Percentiles rank a stretch among this genome's conserved stretches.
These are phyloP conservation scores for Oceanodroma leucorhoa DNA, from an alignment of 2,797 vertebrate genomes.

Conservation along the genomic window DNA sequence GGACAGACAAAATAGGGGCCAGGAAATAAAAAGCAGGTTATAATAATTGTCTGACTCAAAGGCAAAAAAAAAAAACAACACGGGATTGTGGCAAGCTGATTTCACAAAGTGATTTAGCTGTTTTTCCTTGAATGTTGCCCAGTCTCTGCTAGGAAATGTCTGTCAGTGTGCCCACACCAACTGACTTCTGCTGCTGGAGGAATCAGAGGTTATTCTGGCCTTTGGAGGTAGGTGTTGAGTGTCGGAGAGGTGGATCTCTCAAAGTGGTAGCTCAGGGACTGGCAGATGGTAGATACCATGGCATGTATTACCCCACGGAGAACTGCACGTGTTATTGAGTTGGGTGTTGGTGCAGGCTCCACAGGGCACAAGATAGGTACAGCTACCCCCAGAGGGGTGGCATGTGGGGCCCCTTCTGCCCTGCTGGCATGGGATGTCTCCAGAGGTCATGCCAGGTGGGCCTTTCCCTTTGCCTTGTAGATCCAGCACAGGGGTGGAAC, in stretches of 20 bases:
- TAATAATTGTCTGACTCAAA: background rate
- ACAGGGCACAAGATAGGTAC: background rate
- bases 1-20: background rate
- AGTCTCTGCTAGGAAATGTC: background rate
- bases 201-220: background rate
- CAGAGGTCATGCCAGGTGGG: background rate
- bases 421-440: background rate
- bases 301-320: background rate
- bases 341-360: background rate
- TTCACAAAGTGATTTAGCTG: background rate
- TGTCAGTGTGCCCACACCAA: background rate
- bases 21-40: background rate
- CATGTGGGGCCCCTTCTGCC: background rate
- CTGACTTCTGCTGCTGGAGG: background rate
- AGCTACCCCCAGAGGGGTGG: accelerated
- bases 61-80: background rate
- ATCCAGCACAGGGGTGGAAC: background rate
- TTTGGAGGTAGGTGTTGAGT: background rate
- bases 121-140: background rate
- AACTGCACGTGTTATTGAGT: accelerated
- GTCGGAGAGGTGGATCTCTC: background rate
- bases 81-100: background rate
- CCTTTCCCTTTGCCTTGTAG: background rate
- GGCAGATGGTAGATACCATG: background rate
- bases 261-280: background rate